Evolutionary conservation across 64 coral and sea anemone species (phyloP).

Genomic region (Actinia equina): DNA sequence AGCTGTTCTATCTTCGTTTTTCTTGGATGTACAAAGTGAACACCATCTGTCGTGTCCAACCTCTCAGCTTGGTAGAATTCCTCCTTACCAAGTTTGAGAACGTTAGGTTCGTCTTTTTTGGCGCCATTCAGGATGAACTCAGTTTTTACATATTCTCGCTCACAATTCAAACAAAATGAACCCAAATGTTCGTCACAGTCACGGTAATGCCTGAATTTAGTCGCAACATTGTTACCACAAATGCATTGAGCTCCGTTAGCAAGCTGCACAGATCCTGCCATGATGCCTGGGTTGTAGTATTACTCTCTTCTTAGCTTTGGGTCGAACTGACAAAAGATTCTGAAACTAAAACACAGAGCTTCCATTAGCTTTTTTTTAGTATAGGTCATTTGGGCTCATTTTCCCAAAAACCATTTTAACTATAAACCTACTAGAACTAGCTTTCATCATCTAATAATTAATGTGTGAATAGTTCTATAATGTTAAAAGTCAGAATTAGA

Average conservation of each 20-base stretch:
- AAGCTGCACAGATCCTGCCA: slow-evolving; percentile 37
- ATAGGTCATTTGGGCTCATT: too few species aligned
- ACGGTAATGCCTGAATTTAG: slow-evolving; percentile 21
- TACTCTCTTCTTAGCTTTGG: too few species aligned
- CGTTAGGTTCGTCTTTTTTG: not conserved
- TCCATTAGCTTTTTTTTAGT: too few species aligned
- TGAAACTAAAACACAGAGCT: too few species aligned
- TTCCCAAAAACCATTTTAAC: too few species aligned
- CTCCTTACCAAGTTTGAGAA: slow-evolving; percentile 7
- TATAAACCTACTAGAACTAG: too few species aligned
- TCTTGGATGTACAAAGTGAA: slow-evolving; percentile 23
- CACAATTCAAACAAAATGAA: slow-evolving; percentile 6
- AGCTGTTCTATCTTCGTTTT: slow-evolving; percentile 9
- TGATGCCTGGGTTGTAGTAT: not conserved
- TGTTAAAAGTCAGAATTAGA: too few species aligned
- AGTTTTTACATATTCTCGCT: slow-evolving; percentile 24
- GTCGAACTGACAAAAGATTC: too few species aligned
- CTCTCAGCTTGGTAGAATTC: slow-evolving; percentile 15
- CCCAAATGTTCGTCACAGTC: slow-evolving; percentile 13
- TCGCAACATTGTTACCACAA: slow-evolving; percentile 25
- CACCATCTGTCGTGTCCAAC: slow-evolving; percentile 19
- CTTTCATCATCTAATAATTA: too few species aligned
- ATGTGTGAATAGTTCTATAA: too few species aligned
- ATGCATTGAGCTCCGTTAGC: slow-evolving; percentile 19
- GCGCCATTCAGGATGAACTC: not conserved